A percentile compares a stretch with the other conserved stretches of the same genome.
Conservation (phyloP, 2,113 vertebrate genomes). For the Thomomys bottae region DNA sequence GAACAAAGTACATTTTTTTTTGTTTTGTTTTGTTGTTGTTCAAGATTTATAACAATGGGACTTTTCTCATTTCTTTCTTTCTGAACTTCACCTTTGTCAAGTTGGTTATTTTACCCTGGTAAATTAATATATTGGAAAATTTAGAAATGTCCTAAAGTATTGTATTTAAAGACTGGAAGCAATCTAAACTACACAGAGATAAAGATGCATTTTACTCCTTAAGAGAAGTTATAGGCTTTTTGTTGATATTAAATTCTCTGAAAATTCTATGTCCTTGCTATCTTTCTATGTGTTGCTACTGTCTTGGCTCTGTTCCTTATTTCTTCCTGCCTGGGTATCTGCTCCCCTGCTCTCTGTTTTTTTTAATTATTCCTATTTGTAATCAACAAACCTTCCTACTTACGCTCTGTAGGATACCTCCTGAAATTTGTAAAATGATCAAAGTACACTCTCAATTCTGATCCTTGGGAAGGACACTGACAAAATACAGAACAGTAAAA, state of each 20-base stretch:
- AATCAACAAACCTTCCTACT: background rate
- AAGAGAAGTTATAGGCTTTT: background rate
- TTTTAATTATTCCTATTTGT: background rate
- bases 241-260: background rate
- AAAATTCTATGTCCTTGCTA: background rate
- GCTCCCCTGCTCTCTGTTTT: background rate
- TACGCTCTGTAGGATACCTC: background rate
- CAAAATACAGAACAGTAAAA: no score
- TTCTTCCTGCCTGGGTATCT: background rate
- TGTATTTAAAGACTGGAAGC: background rate
- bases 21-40: no score
- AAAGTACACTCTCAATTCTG: background rate
- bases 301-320: background rate
- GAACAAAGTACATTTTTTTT: background rate
- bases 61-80: background rate
- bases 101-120: background rate
- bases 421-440: background rate
- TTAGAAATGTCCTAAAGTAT: background rate
- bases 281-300: fast-evolving
- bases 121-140: background rate
- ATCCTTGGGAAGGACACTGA: background rate
- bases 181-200: background rate
- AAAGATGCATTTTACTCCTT: background rate
- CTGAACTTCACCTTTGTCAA: background rate
- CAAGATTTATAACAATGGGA: background rate